Evolutionary conservation across 2,797 vertebrate species (phyloP).

Genomic region (Amblyopsis hoosieri): DNA sequence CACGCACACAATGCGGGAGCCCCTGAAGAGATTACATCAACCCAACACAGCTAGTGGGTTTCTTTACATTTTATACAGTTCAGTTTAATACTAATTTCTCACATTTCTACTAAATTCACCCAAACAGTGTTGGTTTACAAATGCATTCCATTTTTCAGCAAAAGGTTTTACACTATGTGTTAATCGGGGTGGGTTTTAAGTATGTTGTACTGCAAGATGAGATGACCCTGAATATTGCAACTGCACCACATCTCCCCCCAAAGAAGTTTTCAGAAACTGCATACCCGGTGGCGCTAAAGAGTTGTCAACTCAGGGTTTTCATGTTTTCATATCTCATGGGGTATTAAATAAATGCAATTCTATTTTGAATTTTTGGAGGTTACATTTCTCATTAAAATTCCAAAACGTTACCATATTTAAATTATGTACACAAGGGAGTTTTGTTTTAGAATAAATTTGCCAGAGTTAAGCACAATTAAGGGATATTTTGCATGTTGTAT

Average conservation of each 20-base stretch:
- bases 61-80: constrained; percentile 58
- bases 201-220: constrained; percentile 43
- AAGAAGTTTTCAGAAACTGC: constrained; percentile 61
- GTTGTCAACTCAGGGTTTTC: constrained; percentile 74
- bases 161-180: constrained; percentile 70
- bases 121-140: constrained; percentile 72
- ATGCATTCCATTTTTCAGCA: constrained; percentile 76
- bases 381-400: constrained; percentile 42
- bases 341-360: constrained; percentile 67
- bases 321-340: constrained; percentile 46
- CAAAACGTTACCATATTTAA: constrained; percentile 65
- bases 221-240: constrained; percentile 52
- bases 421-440: constrained; percentile 44
- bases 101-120: constrained; percentile 51
- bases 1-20: constrained; percentile 68
- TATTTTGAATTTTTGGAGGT: neutral
- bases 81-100: constrained; percentile 45
- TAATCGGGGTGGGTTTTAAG: constrained; percentile 50
- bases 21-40: constrained; percentile 74
- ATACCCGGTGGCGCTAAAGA: constrained; percentile 71
- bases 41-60: constrained; percentile 55
- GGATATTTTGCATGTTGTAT: constrained; percentile 65
- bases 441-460: constrained; percentile 20
- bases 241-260: constrained; percentile 46
- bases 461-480: constrained; percentile 70